Evolutionary conservation across 2,797 vertebrate species (phyloP).

Genomic region (Nannoperca australis): DNA sequence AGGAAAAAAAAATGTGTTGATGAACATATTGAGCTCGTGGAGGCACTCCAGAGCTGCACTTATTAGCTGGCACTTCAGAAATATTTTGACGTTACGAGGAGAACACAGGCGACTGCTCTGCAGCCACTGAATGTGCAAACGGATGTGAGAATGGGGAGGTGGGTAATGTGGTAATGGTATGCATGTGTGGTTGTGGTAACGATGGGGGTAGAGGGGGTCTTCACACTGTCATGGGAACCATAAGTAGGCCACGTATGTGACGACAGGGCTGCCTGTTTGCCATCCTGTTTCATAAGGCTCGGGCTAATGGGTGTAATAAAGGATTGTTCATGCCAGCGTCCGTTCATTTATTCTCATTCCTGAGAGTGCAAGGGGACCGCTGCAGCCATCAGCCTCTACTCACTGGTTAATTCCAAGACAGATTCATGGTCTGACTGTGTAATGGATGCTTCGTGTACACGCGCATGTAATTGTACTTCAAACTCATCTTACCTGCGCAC

Average conservation of each 20-base stretch:
- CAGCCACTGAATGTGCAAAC: slow-evolving; percentile 44
- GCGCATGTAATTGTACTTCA: slow-evolving; percentile 40
- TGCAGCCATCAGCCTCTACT: slow-evolving; percentile 90
- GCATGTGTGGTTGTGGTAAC: slow-evolving; percentile 38
- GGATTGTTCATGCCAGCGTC: slow-evolving; percentile 89
- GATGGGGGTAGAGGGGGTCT: slow-evolving; percentile 11
- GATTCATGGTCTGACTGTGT: slow-evolving; percentile 92
- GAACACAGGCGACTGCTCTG: slow-evolving; percentile 21
- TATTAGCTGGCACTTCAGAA: slow-evolving; percentile 65
- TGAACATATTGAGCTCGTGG: slow-evolving; percentile 71
- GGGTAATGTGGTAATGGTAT: slow-evolving; percentile 64
- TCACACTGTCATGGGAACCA: slow-evolving; percentile 65
- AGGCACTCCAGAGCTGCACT: slow-evolving; percentile 59
- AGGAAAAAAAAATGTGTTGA: slow-evolving; percentile 43
- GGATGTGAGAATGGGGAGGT: slow-evolving; percentile 27
- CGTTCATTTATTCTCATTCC: slow-evolving; percentile 95
- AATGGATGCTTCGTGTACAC: slow-evolving; percentile 88
- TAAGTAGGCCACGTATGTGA: slow-evolving; percentile 67
- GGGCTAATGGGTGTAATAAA: slow-evolving; percentile 94
- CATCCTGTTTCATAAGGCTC: slow-evolving; percentile 66
- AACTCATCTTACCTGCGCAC: slow-evolving; percentile 30
- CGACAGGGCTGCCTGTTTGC: slow-evolving; percentile 45
- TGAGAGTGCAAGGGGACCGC: slow-evolving; percentile 87
- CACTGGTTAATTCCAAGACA: slow-evolving; percentile 91
- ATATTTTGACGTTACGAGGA: slow-evolving; percentile 61